Percentiles rank a stretch among this genome's conserved stretches.
Evolutionary conservation across 2,797 vertebrate species (phyloP).

Genomic region (Dermochelys coriacea): DNA sequence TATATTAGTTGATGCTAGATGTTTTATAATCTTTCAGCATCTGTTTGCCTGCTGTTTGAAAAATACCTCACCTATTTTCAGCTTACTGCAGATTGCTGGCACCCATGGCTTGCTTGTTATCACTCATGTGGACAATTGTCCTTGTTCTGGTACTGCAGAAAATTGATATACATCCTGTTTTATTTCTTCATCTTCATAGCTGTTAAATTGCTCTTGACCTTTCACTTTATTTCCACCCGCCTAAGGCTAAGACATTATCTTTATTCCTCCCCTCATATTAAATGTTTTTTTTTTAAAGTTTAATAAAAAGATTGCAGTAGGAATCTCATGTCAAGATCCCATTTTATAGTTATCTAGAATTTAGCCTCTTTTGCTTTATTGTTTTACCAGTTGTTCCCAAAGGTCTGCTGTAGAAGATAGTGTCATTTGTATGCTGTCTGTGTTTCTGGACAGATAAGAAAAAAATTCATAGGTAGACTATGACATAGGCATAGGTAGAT

Average conservation of each 20-base stretch:
- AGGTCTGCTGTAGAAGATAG: constrained; percentile 38
- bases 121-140: not conserved
- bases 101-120: not conserved
- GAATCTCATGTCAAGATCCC: not conserved
- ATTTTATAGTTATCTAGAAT: not conserved
- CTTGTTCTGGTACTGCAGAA: not conserved
- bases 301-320: not conserved
- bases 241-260: not conserved
- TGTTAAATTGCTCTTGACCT: not conserved
- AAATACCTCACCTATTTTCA: not conserved
- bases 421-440: constrained; percentile 42
- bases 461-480: constrained; percentile 18
- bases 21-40: not conserved
- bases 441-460: constrained; percentile 13
- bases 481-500: too few relatives aligned
- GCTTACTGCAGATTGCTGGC: not conserved
- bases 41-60: not conserved
- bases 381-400: constrained; percentile 37
- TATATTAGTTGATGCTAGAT: not conserved
- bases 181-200: not conserved
- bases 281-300: not conserved
- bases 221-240: not conserved
- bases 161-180: not conserved
- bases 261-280: not conserved
- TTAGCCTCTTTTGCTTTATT: not conserved